Evolutionary conservation across 1,140 invertebrate species (phyloP).

Genomic region (Antheraea mylitta): DNA sequence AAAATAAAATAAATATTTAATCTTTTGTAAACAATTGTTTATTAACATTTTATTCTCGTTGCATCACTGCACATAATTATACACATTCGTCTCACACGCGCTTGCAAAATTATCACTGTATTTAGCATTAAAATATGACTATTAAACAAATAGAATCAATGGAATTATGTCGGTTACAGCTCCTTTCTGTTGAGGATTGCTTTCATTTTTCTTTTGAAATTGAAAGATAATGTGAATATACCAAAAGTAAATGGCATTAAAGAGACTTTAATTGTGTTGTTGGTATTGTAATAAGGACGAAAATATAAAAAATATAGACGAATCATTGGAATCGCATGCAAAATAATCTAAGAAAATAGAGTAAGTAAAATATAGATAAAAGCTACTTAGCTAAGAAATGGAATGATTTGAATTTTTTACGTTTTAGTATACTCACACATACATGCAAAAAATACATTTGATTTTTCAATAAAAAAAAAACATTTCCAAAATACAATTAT

Average conservation of each 20-base stretch:
- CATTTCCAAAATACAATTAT: slow-evolving; percentile 53
- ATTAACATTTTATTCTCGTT: slow-evolving; percentile 77
- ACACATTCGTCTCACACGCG: slow-evolving; percentile 70
- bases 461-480: slow-evolving; percentile 49
- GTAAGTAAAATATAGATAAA: slow-evolving; percentile 45
- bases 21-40: slow-evolving; percentile 79
- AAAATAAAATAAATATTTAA: slow-evolving; percentile 62
- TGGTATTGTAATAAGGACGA: slow-evolving; percentile 29
- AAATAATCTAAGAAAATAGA: slow-evolving; percentile 68
- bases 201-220: slow-evolving; percentile 77
- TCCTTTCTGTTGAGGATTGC: slow-evolving; percentile 44
- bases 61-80: slow-evolving; percentile 69
- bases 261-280: slow-evolving; percentile 36
- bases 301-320: slow-evolving; percentile 38
- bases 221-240: slow-evolving; percentile 67
- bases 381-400: slow-evolving; percentile 64
- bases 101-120: slow-evolving; percentile 62
- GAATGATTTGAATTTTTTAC: slow-evolving; percentile 70
- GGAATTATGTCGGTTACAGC: slow-evolving; percentile 57
- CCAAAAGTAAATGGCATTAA: slow-evolving; percentile 57
- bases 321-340: slow-evolving; percentile 57
- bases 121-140: slow-evolving; percentile 63
- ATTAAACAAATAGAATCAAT: slow-evolving; percentile 63
- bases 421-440: slow-evolving; percentile 74
- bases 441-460: slow-evolving; percentile 55